Evolutionary conservation across 2,797 vertebrate genomes (phyloP).

Genomic region (Sciurus vulgaris): DNA sequence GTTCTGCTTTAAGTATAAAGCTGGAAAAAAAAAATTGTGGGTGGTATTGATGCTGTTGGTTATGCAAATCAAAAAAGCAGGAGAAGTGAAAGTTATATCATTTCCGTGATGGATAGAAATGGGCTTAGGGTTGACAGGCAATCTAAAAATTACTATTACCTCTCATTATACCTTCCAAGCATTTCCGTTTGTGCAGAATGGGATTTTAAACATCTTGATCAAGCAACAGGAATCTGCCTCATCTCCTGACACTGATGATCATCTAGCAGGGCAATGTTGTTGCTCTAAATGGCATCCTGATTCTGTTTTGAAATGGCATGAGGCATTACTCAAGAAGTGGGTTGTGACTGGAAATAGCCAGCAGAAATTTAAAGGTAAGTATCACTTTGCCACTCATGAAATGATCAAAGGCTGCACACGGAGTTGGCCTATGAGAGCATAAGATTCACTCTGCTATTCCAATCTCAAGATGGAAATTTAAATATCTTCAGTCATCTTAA

Average conservation of each 20-base stretch:
- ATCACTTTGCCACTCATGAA: conserved; percentile 76
- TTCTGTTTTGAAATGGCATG: conserved; percentile 66
- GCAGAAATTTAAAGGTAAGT: conserved; percentile 79
- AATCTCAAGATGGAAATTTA: conserved; percentile 18
- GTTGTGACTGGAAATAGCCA: conserved; percentile 72
- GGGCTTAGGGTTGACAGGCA: conserved; percentile 85
- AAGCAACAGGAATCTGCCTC: conserved; percentile 83
- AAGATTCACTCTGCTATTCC: not conserved
- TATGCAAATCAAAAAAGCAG: conserved; percentile 84
- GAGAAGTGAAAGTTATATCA: conserved; percentile 78
- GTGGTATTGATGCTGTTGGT: conserved; percentile 51
- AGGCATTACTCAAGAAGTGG: conserved; percentile 70
- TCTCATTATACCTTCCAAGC: conserved; percentile 83
- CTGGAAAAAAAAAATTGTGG: conserved; percentile 29
- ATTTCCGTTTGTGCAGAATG: conserved; percentile 77
- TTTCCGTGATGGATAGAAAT: conserved; percentile 85
- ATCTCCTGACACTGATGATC: conserved; percentile 82
- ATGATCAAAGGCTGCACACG: conserved; percentile 70
- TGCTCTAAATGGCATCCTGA: conserved; percentile 77
- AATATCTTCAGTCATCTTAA: conserved; percentile 45
- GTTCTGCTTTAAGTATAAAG: not conserved
- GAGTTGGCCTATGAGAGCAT: conserved; percentile 8
- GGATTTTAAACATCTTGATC: conserved; percentile 83
- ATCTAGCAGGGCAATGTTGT: conserved; percentile 68
- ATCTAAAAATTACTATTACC: conserved; percentile 86